Base-by-base conservation (phyloP, 2,797 vertebrate genomes). In the Peromyscus melanophrys region DNA sequence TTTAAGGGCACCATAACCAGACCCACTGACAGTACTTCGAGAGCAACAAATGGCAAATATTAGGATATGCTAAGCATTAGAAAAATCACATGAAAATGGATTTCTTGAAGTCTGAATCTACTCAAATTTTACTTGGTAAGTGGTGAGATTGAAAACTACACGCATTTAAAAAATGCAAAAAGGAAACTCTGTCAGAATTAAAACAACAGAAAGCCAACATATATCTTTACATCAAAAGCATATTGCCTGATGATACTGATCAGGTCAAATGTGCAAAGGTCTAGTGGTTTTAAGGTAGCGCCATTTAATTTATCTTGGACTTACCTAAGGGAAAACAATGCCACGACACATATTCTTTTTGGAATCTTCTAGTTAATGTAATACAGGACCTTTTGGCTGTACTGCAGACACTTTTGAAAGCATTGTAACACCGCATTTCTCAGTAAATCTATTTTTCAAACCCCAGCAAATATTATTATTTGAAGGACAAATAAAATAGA, bases 1-100 rank as follows among this genome's bases (percentile, higher is more conserved):
- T 97, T 82, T 43, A 92, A 98, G 95, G 96, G 65, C 96, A 98
- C 98, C 76, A 94, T 97, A 98, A 94, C 96, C 76, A 96, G 98
- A 98, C 95, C 69, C 73, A 94, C 76, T 96, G 92, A 98, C 90
- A 93, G 92, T 86, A 96, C 97, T 97, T 85, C n/a, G 96, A 96
- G 93, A 97, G 63, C 92, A 96, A 85, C 85, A 96, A 96, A 98
- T 89, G 75, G 95, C 92, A 96, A 73, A 86, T 93, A 91, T 37
- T 71, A 96, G 89, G 17, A 14, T 94, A 80, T 93, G 52, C 7
- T 84, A 92, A 94, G 92, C 37, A 71, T 52, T 23, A 85, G 63
- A 89, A 92, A 77, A 88, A 91, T 96, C 81, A 92, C 27, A 78
- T 85, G 87, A 91, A 90, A 96, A 63, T 19, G 57, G 78, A 63